These are phyloP conservation scores for Zaprionus tsacasi DNA, from an alignment of 1,140 invertebrate genomes.

Conservation along the genomic window DNA sequence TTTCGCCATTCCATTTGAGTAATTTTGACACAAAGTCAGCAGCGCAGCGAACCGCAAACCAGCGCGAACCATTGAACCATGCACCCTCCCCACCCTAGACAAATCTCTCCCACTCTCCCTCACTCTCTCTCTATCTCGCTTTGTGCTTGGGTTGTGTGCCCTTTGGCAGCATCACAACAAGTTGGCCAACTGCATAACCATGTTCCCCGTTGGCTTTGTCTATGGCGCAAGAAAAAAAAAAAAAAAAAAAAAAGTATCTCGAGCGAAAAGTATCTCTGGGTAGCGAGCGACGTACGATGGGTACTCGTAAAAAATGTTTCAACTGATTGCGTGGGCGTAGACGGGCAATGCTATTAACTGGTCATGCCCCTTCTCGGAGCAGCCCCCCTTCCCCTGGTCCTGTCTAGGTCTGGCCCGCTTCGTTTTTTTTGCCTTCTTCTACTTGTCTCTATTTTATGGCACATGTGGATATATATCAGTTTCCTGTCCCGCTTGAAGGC, in stretches of 20 bases:
- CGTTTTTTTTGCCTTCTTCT: conserved; percentile 11
- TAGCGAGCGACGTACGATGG: not conserved
- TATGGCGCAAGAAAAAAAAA: conserved; percentile 6
- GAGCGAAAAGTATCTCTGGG: conserved; percentile 25
- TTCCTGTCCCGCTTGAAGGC: conserved; percentile 44
- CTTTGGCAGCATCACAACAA: conserved; percentile 42
- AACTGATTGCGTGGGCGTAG: conserved; percentile 60
- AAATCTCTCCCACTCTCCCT: not conserved
- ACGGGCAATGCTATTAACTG: conserved; percentile 56
- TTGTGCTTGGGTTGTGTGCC: conserved; percentile 13
- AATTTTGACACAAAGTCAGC: conserved; percentile 29
- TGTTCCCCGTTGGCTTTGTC: conserved; percentile 32
- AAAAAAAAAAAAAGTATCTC: conserved; percentile 27
- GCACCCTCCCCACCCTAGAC: not conserved
- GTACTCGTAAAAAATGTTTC: conserved; percentile 44
- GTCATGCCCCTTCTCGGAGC: conserved; percentile 31
- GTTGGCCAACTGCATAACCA: conserved; percentile 44
- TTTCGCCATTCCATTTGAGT: conserved; percentile 35
- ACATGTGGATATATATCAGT: conserved; percentile 34
- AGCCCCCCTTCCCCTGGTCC: no score
- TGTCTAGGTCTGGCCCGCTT: conserved; percentile 3
- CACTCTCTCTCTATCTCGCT: not conserved
- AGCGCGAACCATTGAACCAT: conserved; percentile 29
- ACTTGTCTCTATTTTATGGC: conserved; percentile 27
- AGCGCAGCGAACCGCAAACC: conserved; percentile 31